Evolutionary conservation across 2,797 vertebrate species (phyloP).

Genomic region (Brachyrhaphis roseni): DNA sequence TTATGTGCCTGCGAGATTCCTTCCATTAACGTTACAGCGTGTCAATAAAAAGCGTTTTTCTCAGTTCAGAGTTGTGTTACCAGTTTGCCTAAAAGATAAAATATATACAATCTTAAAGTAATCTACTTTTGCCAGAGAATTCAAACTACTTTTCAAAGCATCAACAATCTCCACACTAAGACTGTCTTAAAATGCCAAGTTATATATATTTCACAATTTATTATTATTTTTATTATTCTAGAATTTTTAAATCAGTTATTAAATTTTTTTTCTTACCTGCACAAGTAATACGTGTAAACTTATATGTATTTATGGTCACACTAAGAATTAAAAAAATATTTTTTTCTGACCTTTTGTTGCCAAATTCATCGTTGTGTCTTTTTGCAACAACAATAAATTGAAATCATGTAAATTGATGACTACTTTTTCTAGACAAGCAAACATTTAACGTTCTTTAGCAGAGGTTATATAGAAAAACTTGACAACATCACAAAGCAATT

Average conservation of each 20-base stretch:
- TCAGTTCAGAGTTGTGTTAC: conserved; percentile 17
- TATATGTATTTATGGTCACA: too few relatives aligned
- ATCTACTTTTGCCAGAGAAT: neutral
- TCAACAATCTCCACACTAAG: neutral
- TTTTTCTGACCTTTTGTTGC: too few relatives aligned
- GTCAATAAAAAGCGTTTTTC: conserved; percentile 73
- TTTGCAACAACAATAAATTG: too few relatives aligned
- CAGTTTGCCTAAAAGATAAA: neutral
- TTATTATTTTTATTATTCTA: too few relatives aligned
- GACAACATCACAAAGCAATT: neutral
- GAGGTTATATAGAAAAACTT: neutral
- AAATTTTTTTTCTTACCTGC: too few relatives aligned
- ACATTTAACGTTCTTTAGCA: neutral
- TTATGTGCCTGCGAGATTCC: conserved; percentile 74
- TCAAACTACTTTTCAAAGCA: neutral
- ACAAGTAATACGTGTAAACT: too few relatives aligned
- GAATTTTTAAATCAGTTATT: too few relatives aligned
- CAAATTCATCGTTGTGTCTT: too few relatives aligned
- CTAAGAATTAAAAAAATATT: too few relatives aligned
- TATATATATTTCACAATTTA: too few relatives aligned
- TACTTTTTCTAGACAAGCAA: conserved; percentile 4
- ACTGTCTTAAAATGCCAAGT: too few relatives aligned
- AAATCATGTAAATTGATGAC: neutral
- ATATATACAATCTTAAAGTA: neutral
- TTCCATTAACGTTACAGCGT: conserved; percentile 72